Evolutionary conservation across 2,113 vertebrate species (phyloP).

Genomic region (Cynocephalus volans): DNA sequence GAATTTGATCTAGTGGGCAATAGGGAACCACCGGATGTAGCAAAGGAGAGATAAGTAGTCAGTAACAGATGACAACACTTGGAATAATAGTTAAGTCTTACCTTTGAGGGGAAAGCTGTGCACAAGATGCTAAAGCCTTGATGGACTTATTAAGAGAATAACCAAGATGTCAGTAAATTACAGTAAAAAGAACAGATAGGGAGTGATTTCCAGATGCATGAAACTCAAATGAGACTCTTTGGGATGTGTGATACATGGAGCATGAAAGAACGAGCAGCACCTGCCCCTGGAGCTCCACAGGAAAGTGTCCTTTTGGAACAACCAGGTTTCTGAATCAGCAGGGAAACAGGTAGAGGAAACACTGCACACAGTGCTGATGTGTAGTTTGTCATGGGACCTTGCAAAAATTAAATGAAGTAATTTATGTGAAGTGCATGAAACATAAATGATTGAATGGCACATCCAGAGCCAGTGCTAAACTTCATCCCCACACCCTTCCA

Average conservation of each 20-base stretch:
- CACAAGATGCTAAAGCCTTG: slow-evolving; percentile 21
- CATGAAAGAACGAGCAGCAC: neutral
- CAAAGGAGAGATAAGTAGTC: neutral
- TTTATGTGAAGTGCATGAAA: neutral
- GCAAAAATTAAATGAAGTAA: neutral
- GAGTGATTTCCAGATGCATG: neutral
- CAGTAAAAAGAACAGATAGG: neutral
- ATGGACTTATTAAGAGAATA: neutral
- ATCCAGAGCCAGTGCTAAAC: neutral
- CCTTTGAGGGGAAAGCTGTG: neutral
- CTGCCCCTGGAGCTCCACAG: neutral
- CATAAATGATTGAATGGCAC: neutral
- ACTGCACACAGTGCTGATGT: neutral
- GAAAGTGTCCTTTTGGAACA: neutral
- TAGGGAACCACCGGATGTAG: neutral
- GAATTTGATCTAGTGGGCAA: neutral
- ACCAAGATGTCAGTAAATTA: neutral
- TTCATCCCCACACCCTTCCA: neutral
- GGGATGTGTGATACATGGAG: neutral
- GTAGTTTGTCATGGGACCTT: neutral
- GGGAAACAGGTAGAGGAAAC: neutral
- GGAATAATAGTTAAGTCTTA: neutral
- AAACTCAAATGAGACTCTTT: neutral
- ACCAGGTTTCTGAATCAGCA: neutral
- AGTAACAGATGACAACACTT: neutral